These are phyloP conservation scores for Leistus spinibarbis DNA, from an alignment of 2,888 invertebrate genomes.

Conservation along the genomic window DNA sequence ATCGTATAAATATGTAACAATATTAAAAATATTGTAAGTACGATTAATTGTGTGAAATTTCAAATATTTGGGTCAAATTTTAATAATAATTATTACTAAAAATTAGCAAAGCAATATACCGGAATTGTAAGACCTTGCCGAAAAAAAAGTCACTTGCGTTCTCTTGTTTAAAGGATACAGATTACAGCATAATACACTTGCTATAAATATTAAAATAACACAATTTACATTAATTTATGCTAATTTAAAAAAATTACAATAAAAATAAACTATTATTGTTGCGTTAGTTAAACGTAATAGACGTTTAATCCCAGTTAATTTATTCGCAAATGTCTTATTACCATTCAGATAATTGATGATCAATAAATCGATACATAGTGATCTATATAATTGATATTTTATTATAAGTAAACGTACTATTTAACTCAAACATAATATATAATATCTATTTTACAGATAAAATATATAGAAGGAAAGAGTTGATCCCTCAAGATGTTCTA, in stretches of 20 bases:
- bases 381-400: not conserved
- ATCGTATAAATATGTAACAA: too few species aligned
- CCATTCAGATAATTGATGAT: too few species aligned
- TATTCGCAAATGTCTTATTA: not conserved
- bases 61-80: not conserved
- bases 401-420: not conserved
- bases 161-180: not conserved
- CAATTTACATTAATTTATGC: slow-evolving; percentile 5
- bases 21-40: too few species aligned
- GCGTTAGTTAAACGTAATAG: not conserved
- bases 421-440: not conserved
- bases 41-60: too few species aligned
- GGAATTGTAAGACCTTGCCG: not conserved
- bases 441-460: not conserved
- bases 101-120: not conserved
- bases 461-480: too few species aligned
- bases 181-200: not conserved
- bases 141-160: not conserved
- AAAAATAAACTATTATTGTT: not conserved
- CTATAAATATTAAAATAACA: not conserved
- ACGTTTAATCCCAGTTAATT: not conserved
- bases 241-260: not conserved
- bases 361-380: not conserved
- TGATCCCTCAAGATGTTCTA: too few species aligned
- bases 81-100: not conserved